Conservation (phyloP, 2,113 vertebrate genomes). For the Cyrtonyx montezumae region DNA sequence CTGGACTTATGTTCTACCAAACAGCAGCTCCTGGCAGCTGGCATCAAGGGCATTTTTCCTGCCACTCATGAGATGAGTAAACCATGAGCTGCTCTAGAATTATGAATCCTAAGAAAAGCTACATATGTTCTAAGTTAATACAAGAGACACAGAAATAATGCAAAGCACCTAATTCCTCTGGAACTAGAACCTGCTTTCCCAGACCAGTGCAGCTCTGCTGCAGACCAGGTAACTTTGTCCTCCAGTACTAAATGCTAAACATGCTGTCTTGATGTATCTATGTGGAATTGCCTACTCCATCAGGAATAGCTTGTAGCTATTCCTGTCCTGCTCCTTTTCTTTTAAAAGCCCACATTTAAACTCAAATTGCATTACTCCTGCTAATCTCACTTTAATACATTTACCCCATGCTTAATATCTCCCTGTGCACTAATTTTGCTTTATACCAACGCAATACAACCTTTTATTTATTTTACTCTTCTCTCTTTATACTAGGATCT, state of each 20-base stretch:
- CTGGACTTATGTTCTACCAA: not conserved
- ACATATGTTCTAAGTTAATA: not conserved
- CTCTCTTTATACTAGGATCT: not conserved
- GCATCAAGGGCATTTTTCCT: not conserved
- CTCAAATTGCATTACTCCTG: not conserved
- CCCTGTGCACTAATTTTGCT: not conserved
- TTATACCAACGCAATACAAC: not conserved
- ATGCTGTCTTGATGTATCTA: not conserved
- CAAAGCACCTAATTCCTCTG: not conserved
- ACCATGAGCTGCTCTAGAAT: not conserved
- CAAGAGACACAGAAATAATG: not conserved
- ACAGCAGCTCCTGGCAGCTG: not conserved
- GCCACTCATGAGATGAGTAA: not conserved
- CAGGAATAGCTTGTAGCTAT: not conserved
- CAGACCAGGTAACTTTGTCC: not conserved
- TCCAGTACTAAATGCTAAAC: rapidly evolving
- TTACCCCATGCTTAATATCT: not conserved
- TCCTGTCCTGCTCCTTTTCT: not conserved
- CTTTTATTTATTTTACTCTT: not conserved
- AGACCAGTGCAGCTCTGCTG: not conserved
- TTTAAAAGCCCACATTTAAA: not conserved
- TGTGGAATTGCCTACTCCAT: not conserved
- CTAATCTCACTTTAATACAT: not conserved
- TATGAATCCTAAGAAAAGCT: not conserved
- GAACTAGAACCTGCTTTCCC: not conserved